phyloP scores from a whole-genome alignment of 1,140 invertebrate species.

The Brevipalpus yothersi region DNA sequence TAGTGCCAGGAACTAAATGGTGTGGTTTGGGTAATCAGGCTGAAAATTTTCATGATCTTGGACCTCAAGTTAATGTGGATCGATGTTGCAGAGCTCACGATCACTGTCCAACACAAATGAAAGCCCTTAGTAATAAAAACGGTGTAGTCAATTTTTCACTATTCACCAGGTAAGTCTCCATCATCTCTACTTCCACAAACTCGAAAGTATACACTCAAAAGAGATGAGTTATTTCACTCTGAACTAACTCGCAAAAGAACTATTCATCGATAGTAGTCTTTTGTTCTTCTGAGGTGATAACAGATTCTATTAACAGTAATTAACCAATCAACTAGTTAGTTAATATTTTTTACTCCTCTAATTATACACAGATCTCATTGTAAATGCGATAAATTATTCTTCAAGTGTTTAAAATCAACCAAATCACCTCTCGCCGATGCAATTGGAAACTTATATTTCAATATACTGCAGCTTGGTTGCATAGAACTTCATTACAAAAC shows the following conservation, averaged over 20 bases:
- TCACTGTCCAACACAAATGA: conserved; percentile 30
- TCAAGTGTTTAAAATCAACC: conserved; percentile 46
- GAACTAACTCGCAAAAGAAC: too few species aligned
- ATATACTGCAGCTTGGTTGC: conserved; percentile 49
- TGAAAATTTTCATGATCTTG: conserved; percentile 37
- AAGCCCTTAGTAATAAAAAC: conserved; percentile 43
- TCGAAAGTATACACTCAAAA: too few species aligned
- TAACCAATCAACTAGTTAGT: too few species aligned
- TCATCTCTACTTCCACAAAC: background rate
- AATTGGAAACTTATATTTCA: conserved; percentile 67
- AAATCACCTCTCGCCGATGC: conserved; percentile 37
- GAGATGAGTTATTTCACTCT: too few species aligned
- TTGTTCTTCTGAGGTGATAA: too few species aligned
- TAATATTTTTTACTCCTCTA: too few species aligned
- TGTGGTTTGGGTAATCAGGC: conserved; percentile 47
- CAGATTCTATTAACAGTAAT: too few species aligned
- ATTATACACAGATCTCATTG: conserved; percentile 38
- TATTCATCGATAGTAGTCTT: too few species aligned
- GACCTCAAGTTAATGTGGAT: conserved; percentile 35
- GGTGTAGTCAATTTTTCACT: conserved; percentile 54
- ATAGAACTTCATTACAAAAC: conserved; percentile 22
- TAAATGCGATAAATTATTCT: conserved; percentile 51
- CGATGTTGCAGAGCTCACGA: conserved; percentile 51
- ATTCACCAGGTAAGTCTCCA: conserved; percentile 45
- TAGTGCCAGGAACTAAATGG: conserved; percentile 30